Base-by-base conservation (phyloP, 2,888 invertebrate genomes). In the Melieria crassipennis region DNA sequence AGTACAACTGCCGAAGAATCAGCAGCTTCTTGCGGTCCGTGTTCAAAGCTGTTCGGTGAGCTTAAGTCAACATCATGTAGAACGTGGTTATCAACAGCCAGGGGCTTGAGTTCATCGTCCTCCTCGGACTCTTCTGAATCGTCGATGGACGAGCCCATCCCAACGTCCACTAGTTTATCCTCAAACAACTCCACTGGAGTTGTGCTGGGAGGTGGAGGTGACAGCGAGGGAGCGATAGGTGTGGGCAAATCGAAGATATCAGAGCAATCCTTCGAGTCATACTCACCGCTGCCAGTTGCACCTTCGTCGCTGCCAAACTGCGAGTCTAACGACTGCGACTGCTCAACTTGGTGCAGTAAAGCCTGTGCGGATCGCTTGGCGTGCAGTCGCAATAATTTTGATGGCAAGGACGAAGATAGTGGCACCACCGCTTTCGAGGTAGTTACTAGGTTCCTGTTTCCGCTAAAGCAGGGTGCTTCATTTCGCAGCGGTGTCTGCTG, bases 61-160 rank as follows among this genome's bases (percentile, higher is more conserved):
- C 57, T 73, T 46, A 76, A 73, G 55, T 83, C 83, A 65, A 81
- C 77, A 43, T 85, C 84, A 45, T 80, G 79, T 57, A 84, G 76
- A 3, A 84, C 83, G 73, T 86, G 86, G 79, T 86, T 86, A 72
- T 86, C 87, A 47, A 85, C 81, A 7, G 87, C 86, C 71, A 87
- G 75, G 4, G 87, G 87, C 69, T 87, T 86, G 11, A 87, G 76
- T 64, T 87, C 86, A 74, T 87, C 87, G 58, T 86, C 85, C 72
- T 86, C 87, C 72, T 87, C 87, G 0, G 87, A 86, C 62, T 85
- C 85, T 72, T 81, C 83, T 0, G 84, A 83, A 45, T 83, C 82
- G 1, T 80, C 82, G 13, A 84, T 83, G 11, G 84, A 82, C 0
- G 83, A 81, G 6, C 82, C 83, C 81, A 84, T 83, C 69, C 83